Percentiles rank a stretch among this genome's conserved stretches.
These are phyloP conservation scores for Canis aureus DNA, from an alignment of 2,113 vertebrate genomes.

Conservation along the genomic window DNA sequence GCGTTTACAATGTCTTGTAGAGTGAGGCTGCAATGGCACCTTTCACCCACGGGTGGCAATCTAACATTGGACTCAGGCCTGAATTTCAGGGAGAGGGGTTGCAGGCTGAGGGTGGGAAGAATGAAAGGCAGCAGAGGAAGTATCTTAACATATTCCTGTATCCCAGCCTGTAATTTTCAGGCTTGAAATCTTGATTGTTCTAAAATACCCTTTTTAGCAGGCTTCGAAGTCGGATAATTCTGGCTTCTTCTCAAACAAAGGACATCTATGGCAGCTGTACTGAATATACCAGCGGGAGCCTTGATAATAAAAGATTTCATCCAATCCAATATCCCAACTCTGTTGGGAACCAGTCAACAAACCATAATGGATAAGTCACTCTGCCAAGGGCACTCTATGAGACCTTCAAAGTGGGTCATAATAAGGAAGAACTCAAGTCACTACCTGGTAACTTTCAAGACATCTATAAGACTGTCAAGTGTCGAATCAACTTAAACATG, in stretches of 20 bases:
- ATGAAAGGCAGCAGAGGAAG: background rate
- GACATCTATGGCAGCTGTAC: background rate
- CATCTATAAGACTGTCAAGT: background rate
- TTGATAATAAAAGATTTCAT: constrained; percentile 38
- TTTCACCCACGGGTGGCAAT: constrained; percentile 20
- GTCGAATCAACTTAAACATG: constrained; percentile 20
- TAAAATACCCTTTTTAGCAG: constrained; percentile 18
- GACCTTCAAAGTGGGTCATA: background rate
- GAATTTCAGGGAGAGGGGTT: background rate
- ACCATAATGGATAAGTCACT: constrained; percentile 35
- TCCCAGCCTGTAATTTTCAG: background rate
- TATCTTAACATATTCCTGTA: background rate
- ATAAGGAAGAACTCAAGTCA: constrained; percentile 45
- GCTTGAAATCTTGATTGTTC: constrained; percentile 37
- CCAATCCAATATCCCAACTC: constrained; percentile 39
- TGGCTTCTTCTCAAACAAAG: constrained; percentile 21
- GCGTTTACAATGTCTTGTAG: background rate
- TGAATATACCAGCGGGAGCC: background rate
- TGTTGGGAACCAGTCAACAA: constrained; percentile 46
- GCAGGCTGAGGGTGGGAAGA: background rate
- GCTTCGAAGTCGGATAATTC: constrained; percentile 34
- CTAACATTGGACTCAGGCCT: background rate
- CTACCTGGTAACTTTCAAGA: constrained; percentile 25
- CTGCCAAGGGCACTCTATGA: constrained; percentile 27
- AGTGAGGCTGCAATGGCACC: constrained; percentile 27